These are phyloP conservation scores for Spilogale gracilis DNA, from an alignment of 2,113 vertebrate genomes.

Conservation along the genomic window DNA sequence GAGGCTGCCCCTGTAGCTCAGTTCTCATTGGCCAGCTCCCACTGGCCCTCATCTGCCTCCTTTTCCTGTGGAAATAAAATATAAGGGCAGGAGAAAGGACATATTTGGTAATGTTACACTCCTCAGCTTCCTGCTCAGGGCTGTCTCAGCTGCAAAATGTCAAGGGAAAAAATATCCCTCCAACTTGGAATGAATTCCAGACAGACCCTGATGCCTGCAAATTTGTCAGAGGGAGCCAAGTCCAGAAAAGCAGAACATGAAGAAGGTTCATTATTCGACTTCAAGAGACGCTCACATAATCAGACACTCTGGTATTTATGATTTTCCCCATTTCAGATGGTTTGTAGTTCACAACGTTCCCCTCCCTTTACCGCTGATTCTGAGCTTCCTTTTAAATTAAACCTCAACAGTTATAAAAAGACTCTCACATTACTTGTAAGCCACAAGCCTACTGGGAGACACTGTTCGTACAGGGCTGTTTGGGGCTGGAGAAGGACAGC, in stretches of 20 bases:
- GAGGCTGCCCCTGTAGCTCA: conserved; percentile 62
- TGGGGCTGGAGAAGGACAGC: conserved; percentile 50
- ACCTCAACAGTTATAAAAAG: conserved; percentile 84
- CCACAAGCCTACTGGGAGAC: conserved; percentile 77
- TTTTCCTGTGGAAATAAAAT: conserved; percentile 90
- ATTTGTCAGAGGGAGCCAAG: conserved; percentile 88
- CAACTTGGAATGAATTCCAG: conserved; percentile 91
- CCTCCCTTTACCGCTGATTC: conserved; percentile 81
- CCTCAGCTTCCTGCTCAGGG: conserved; percentile 86
- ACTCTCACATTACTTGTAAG: conserved; percentile 76
- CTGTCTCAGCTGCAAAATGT: conserved; percentile 89
- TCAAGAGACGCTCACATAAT: conserved; percentile 87
- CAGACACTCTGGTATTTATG: conserved; percentile 87
- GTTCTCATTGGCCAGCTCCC: conserved; percentile 80
- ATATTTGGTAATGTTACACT: conserved; percentile 90
- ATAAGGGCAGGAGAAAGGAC: conserved; percentile 87
- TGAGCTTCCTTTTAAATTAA: conserved; percentile 82
- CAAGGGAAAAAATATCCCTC: conserved; percentile 86
- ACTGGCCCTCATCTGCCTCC: conserved; percentile 74
- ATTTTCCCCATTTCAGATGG: conserved; percentile 84
- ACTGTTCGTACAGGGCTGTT: conserved; percentile 71
- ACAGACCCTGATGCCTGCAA: conserved; percentile 90
- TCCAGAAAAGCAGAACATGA: conserved; percentile 88
- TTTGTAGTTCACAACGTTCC: conserved; percentile 82
- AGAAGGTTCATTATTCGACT: conserved; percentile 88